Conservation (phyloP, 2,888 invertebrate species). For the Eupeodes latifasciatus region DNA sequence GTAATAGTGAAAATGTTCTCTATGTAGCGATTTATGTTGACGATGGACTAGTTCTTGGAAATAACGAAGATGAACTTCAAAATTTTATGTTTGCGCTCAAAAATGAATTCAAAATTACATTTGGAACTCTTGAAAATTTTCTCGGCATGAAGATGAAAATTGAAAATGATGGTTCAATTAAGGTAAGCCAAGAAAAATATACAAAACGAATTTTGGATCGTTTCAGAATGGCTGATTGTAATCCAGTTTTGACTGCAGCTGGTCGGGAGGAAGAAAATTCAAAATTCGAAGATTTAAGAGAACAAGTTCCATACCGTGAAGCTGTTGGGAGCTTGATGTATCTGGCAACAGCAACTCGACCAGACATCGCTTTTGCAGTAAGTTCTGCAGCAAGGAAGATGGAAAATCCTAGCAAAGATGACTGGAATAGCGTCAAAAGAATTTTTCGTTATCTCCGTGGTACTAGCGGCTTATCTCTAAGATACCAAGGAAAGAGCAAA, state of each 20-base stretch:
- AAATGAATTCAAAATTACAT: slow-evolving; percentile 10
- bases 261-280: not conserved
- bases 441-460: slow-evolving; percentile 60
- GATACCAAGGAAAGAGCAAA: not conserved
- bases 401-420: slow-evolving; percentile 39
- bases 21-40: slow-evolving; percentile 25
- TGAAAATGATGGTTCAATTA: not conserved
- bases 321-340: slow-evolving; percentile 64
- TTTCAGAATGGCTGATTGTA: not conserved
- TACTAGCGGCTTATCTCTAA: slow-evolving; percentile 8
- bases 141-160: slow-evolving; percentile 3
- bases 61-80: slow-evolving; percentile 21
- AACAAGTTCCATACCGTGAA: slow-evolving; percentile 29
- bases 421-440: slow-evolving; percentile 40
- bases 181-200: not conserved
- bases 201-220: not conserved
- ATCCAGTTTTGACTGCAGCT: not conserved
- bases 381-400: slow-evolving; percentile 34
- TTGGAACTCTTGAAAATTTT: slow-evolving; percentile 2
- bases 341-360: slow-evolving; percentile 47
- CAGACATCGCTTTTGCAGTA: slow-evolving; percentile 48
- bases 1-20: slow-evolving; percentile 7
- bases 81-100: not conserved
- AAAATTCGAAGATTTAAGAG: not conserved
- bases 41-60: slow-evolving; percentile 25